Percentiles rank a stretch among this genome's conserved stretches.
These are phyloP conservation scores for Aleiodes leptofemur DNA, from an alignment of 2,888 invertebrate genomes.

Conservation along the genomic window DNA sequence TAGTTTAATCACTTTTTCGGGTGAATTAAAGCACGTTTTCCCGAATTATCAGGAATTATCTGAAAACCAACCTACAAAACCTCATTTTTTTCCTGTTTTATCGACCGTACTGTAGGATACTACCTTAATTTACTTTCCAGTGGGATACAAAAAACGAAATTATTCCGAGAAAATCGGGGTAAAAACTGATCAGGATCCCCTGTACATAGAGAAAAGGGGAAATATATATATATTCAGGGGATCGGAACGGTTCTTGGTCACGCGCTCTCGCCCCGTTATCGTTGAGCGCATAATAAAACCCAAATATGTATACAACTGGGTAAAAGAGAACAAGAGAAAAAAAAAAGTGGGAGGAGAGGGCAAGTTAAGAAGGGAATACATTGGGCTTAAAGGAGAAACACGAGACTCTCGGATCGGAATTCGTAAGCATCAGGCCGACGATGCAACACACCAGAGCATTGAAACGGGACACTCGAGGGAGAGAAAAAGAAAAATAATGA, in stretches of 20 bases:
- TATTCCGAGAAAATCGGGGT: neutral
- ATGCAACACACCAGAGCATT: neutral
- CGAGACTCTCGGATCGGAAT: constrained; percentile 47
- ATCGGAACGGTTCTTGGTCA: constrained; percentile 42
- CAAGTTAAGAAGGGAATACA: neutral
- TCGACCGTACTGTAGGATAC: too few species aligned
- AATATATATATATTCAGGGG: neutral
- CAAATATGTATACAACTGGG: constrained; percentile 5
- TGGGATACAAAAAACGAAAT: neutral
- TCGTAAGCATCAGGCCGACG: constrained; percentile 34
- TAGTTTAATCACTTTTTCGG: too few species aligned
- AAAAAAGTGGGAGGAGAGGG: neutral
- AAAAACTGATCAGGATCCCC: neutral
- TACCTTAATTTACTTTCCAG: constrained; percentile 24
- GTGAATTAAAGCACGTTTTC: too few species aligned
- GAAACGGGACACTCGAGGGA: constrained; percentile 27
- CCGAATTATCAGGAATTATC: too few species aligned
- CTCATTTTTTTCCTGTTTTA: too few species aligned
- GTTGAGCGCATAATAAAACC: constrained; percentile 31
- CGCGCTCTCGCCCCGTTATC: constrained; percentile 40
- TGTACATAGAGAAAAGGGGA: neutral
- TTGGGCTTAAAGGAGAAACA: constrained; percentile 41
- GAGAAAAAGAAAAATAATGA: neutral
- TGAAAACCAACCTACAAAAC: too few species aligned
- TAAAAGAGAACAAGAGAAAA: constrained; percentile 21